phyloP scores from a whole-genome alignment of 1,140 invertebrate genomes.

The Leptoteleia sp. region DNA sequence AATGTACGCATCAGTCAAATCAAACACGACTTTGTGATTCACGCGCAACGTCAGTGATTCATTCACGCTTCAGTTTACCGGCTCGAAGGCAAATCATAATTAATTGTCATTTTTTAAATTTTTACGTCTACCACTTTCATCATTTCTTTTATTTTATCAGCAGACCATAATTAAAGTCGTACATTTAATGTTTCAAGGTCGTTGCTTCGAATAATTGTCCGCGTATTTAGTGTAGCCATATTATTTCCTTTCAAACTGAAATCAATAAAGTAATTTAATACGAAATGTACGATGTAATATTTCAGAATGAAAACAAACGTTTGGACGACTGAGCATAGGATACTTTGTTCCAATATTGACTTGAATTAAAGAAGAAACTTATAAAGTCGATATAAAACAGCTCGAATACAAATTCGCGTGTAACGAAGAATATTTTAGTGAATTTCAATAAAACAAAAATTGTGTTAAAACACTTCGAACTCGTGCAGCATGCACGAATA shows the following conservation, averaged over 20 bases:
- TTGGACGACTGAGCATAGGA: conserved; percentile 21
- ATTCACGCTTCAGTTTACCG: background rate
- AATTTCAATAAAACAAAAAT: too few species aligned
- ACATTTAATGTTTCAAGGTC: background rate
- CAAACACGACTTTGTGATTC: background rate
- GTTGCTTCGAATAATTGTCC: background rate
- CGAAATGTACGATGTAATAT: conserved; percentile 31
- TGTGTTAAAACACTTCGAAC: too few species aligned
- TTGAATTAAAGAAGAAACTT: conserved; percentile 34
- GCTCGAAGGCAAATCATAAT: background rate
- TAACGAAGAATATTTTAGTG: conserved; percentile 15
- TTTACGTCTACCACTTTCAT: too few species aligned
- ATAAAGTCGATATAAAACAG: conserved; percentile 25
- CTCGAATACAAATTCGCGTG: conserved; percentile 11
- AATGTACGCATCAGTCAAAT: background rate
- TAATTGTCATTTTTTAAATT: background rate
- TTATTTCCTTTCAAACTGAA: conserved; percentile 11
- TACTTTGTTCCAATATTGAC: conserved; percentile 41
- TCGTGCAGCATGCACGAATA: too few species aligned
- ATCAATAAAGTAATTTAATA: conserved; percentile 25
- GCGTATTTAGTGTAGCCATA: background rate
- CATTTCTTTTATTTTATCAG: background rate
- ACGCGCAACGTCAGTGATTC: too few species aligned
- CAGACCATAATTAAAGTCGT: background rate
- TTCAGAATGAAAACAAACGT: conserved; percentile 37